Base-by-base conservation (phyloP, 2,797 vertebrate genomes). In the Eutrigla gurnardus region DNA sequence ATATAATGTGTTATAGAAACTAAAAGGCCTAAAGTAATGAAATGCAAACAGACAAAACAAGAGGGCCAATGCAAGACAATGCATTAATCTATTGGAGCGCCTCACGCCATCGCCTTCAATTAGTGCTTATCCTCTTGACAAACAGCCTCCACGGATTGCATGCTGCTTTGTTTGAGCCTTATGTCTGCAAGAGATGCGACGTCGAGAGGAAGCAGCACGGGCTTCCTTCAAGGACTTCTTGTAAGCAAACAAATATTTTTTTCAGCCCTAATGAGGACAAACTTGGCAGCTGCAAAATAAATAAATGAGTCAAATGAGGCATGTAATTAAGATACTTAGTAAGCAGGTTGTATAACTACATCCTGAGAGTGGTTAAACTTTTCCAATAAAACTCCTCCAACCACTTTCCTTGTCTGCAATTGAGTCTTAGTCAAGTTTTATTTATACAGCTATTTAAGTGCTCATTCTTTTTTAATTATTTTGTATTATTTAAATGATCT, bases 31-130 rank as follows among this genome's bases (percentile, higher is more conserved):
- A 57, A 84, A 67, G 17, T 85, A 85, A 78, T 81, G 59, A 83
- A 86, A 86, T 77, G 76, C 69, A 84, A 79, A 83, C 59, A 60
- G 57, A 63, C 40, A 50, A 70, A 80, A 80, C 50, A 70, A 64
- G 54, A 63, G 33, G 7, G 66, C 77, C 40, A 11, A 11, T 52
- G 45, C 45, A 63, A 64, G 53, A 83, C 73, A 58, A 49, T 61
- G 7, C 69, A 64, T 73, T 59, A 68, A 81, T 81, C 45, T 76
- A 39, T 37, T 70, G 10, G 45, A 83, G 71, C 39, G 6, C 58
- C 58, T 74, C 80, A 65, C 62, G 40, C 62, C n/a, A 37, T 84
- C 77, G 0, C 58, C 59, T 80, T 73, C 43, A 70, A 85, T 87
- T 80, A 84, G 71, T 14, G 74, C 59, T 52, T 2, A 45, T 76